Conservation (phyloP, 2,797 vertebrate genomes). For the Premnoplex brunnescens region DNA sequence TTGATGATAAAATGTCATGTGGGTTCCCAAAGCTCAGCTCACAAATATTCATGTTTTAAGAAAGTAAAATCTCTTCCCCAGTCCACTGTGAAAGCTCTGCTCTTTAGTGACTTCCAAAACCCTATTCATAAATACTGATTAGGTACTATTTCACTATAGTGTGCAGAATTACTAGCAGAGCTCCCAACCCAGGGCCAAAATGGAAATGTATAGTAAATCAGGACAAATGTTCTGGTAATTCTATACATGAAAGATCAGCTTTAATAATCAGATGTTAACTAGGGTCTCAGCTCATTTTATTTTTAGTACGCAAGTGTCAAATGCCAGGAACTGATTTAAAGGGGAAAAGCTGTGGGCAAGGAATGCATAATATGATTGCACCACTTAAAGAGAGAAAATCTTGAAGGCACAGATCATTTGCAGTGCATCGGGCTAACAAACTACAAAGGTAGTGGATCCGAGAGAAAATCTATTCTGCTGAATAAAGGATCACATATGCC, state of each 20-base stretch:
- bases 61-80: constrained; percentile 48
- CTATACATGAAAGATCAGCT: constrained; percentile 63
- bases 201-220: constrained; percentile 73
- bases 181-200: constrained; percentile 25
- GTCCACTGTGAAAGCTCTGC: background rate
- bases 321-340: background rate
- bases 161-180: constrained; percentile 28
- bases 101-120: constrained; percentile 74
- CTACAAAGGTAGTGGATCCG: background rate
- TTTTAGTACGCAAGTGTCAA: constrained; percentile 51
- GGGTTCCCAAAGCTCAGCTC: constrained; percentile 48
- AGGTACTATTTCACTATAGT: constrained; percentile 67
- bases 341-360: background rate
- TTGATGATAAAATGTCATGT: constrained; percentile 30
- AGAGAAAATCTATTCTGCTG: background rate
- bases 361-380: background rate
- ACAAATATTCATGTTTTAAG: constrained; percentile 61
- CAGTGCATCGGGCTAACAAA: background rate
- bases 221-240: constrained; percentile 38
- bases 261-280: constrained; percentile 69
- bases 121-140: constrained; percentile 77
- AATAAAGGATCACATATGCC: background rate
- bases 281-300: constrained; percentile 21
- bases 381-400: background rate
- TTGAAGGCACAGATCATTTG: background rate